Conservation (phyloP, 1,140 invertebrate species). For the Nephotettix cincticeps region DNA sequence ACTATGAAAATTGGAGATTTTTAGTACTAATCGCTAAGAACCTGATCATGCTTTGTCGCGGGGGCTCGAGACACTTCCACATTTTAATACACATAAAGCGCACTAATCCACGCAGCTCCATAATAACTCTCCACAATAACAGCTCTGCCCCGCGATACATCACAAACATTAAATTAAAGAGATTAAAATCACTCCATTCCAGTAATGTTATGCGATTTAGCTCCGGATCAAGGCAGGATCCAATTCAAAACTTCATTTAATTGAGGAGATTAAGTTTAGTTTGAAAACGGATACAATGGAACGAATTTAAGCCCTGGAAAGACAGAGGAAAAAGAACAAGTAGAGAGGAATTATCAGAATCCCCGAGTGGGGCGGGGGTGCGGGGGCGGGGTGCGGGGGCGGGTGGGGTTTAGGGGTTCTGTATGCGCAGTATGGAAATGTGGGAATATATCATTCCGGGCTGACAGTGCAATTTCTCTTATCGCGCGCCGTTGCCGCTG, state of each 20-base stretch:
- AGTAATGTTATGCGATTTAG: not conserved
- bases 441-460: slow-evolving; percentile 40
- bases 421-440: slow-evolving; percentile 38
- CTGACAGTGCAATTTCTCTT: slow-evolving; percentile 42
- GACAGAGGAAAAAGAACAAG: slow-evolving; percentile 24
- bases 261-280: slow-evolving; percentile 5
- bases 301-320: slow-evolving; percentile 15
- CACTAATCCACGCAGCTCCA: no score
- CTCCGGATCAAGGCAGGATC: not conserved
- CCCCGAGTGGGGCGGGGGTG: not conserved
- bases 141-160: no score
- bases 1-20: no score
- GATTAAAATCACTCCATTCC: slow-evolving; percentile 9
- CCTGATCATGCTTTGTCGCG: no score
- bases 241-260: slow-evolving; percentile 7
- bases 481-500: slow-evolving; percentile 25
- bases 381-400: not conserved
- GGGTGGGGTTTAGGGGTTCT: slow-evolving; percentile 28
- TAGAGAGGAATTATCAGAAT: slow-evolving; percentile 27
- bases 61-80: no score
- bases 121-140: no score
- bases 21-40: no score
- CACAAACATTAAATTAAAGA: not conserved
- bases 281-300: slow-evolving; percentile 5
- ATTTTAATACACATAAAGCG: no score